Percentiles rank a stretch among this genome's conserved stretches.
phyloP scores from a whole-genome alignment of 2,797 vertebrate genomes.

The Sternotherus odoratus region DNA sequence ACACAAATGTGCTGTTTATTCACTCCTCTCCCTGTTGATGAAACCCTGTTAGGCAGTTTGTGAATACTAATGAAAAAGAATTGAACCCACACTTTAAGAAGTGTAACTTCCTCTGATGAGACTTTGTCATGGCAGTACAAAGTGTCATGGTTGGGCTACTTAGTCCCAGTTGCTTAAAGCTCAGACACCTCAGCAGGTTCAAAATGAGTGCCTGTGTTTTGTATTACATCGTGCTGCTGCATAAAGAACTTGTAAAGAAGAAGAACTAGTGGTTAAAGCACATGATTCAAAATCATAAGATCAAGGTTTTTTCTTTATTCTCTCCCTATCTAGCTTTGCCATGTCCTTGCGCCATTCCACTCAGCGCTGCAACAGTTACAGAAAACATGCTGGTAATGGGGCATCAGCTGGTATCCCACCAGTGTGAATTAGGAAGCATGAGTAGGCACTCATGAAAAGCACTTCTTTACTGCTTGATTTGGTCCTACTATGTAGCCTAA shows the following conservation, averaged over 20 bases:
- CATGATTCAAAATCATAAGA: background rate
- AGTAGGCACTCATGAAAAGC: background rate
- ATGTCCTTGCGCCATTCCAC: background rate
- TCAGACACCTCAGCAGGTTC: background rate
- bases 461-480: background rate
- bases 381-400: background rate
- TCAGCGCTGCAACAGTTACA: background rate
- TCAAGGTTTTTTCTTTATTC: background rate
- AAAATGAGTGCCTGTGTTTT: background rate
- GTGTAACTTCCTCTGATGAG: background rate
- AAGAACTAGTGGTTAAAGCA: background rate
- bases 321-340: background rate
- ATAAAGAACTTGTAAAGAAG: background rate
- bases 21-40: slow-evolving; percentile 20
- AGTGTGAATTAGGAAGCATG: background rate
- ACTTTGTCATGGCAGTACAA: background rate
- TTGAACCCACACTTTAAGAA: background rate
- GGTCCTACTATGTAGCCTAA: background rate
- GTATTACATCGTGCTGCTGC: background rate
- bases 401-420: background rate
- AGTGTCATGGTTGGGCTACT: background rate
- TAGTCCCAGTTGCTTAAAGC: background rate
- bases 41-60: slow-evolving; percentile 10
- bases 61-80: slow-evolving; percentile 55
- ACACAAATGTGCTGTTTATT: slow-evolving; percentile 60